Conservation (phyloP, 2,113 vertebrate genomes). For the Oreotragus oreotragus region DNA sequence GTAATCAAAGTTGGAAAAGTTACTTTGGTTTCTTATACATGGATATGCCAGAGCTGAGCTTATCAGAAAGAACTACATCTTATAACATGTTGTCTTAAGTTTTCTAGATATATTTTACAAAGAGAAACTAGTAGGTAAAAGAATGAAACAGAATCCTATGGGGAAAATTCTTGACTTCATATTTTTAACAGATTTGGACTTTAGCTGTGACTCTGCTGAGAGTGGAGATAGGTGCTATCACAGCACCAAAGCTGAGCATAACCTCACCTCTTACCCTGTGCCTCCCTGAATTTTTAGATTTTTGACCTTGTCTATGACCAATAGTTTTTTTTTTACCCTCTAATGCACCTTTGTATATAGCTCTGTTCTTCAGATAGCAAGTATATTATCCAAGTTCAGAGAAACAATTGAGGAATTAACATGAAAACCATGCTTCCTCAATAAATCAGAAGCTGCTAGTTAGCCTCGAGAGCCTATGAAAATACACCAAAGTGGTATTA, state of each 20-base stretch:
- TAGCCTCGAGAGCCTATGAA: slow-evolving; percentile 54
- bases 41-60: slow-evolving; percentile 17
- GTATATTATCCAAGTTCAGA: slow-evolving; percentile 51
- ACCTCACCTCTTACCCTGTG: slow-evolving; percentile 37
- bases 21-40: slow-evolving; percentile 56
- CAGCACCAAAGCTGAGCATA: neutral
- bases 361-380: slow-evolving; percentile 48
- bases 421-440: slow-evolving; percentile 45
- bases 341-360: neutral
- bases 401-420: slow-evolving; percentile 50
- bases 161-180: slow-evolving; percentile 9
- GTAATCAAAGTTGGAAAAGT: slow-evolving; percentile 4
- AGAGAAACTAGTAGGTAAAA: slow-evolving; percentile 27
- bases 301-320: slow-evolving; percentile 22
- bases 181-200: slow-evolving; percentile 25
- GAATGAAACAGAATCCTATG: neutral
- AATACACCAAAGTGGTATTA: slow-evolving; percentile 51
- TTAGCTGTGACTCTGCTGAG: slow-evolving; percentile 34
- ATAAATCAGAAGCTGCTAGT: slow-evolving; percentile 49
- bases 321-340: neutral
- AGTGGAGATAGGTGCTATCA: neutral
- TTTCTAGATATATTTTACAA: neutral
- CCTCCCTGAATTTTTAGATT: slow-evolving; percentile 30
- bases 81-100: neutral
- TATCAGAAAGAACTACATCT: neutral